phyloP scores from a whole-genome alignment of 2,888 invertebrate genomes.

The Atethmia centrago region DNA sequence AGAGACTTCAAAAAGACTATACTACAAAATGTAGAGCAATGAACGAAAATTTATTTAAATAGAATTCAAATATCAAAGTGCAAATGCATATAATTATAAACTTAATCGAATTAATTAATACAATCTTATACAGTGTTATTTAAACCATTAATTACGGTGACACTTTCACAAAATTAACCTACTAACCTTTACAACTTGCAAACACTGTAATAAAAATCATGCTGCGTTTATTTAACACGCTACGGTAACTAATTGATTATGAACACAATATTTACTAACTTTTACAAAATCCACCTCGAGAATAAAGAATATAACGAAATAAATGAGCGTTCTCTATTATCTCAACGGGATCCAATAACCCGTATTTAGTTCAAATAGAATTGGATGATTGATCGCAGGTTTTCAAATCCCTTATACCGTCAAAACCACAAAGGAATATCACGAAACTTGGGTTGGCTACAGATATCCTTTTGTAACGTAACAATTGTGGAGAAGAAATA shows the following conservation, averaged over 20 bases:
- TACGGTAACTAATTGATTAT: conserved; percentile 27
- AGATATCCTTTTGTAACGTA: conserved; percentile 63
- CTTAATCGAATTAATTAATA: conserved; percentile 24
- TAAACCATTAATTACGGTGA: conserved; percentile 40
- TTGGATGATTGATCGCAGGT: conserved; percentile 53
- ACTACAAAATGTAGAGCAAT: neutral
- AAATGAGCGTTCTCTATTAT: conserved; percentile 32
- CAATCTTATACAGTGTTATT: conserved; percentile 4
- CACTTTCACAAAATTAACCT: conserved; percentile 43
- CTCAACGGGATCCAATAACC: conserved; percentile 37
- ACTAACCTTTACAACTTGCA: conserved; percentile 48
- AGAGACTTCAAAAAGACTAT: neutral
- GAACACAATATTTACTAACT: conserved; percentile 30
- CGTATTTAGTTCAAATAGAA: conserved; percentile 45
- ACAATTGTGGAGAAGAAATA: conserved; percentile 57
- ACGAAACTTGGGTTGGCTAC: conserved; percentile 44
- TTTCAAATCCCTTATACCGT: conserved; percentile 52
- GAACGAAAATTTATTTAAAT: conserved; percentile 5
- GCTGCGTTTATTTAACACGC: conserved; percentile 20
- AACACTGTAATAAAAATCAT: conserved; percentile 34
- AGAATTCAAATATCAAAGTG: conserved; percentile 15
- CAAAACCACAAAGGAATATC: conserved; percentile 62
- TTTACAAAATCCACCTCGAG: neutral
- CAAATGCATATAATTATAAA: conserved; percentile 5
- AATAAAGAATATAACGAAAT: conserved; percentile 7